These are phyloP conservation scores for Marisa cornuarietis DNA, from an alignment of 1,140 invertebrate genomes.

Conservation along the genomic window DNA sequence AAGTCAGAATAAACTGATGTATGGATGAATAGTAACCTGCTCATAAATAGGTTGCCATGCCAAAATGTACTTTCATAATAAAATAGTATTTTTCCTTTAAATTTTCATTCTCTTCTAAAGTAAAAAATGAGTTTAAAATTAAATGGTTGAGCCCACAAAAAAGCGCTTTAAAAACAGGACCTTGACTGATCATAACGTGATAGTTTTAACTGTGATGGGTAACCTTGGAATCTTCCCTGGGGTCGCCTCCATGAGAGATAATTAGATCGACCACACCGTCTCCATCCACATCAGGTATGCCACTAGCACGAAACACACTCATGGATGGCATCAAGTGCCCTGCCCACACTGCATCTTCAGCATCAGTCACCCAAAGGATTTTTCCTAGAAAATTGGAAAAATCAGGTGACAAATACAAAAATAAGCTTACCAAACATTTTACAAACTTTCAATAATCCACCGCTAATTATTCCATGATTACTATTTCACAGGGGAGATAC, in stretches of 20 bases:
- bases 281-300: constrained; percentile 52
- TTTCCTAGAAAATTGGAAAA: constrained; percentile 31
- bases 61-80: too few relatives aligned
- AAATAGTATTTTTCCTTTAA: neutral
- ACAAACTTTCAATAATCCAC: neutral
- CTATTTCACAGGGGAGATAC: neutral
- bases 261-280: constrained; percentile 59
- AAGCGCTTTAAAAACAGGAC: too few relatives aligned
- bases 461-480: neutral
- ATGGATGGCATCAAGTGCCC: constrained; percentile 37
- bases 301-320: constrained; percentile 51
- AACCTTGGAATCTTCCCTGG: constrained; percentile 39
- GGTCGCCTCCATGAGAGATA: constrained; percentile 58
- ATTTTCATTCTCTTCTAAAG: neutral
- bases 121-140: neutral
- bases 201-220: neutral
- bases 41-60: too few relatives aligned
- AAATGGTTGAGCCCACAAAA: neutral
- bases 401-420: neutral
- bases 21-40: too few relatives aligned
- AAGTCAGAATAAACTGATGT: too few relatives aligned
- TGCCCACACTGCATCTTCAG: constrained; percentile 20
- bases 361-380: constrained; percentile 42
- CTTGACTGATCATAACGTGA: too few relatives aligned
- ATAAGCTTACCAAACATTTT: neutral